Evolutionary conservation across 2,797 vertebrate species (phyloP), one percentile per base, ranked within the genome.

Genomic region (Diplodus sargus): DNA sequence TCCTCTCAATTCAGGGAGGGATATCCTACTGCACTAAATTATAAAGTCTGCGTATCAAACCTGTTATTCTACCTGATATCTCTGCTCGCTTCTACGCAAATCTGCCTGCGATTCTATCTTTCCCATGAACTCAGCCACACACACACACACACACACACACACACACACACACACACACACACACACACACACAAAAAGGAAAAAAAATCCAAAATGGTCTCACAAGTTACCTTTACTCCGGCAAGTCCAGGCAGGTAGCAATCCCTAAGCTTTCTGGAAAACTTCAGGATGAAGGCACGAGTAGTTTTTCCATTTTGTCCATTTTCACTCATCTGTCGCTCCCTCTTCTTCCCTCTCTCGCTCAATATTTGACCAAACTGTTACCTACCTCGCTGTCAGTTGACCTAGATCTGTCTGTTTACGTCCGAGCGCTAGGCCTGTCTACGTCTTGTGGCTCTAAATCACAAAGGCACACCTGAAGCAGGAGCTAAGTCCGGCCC

Each of bases 241-340:
- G 85, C 95, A 91, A 90, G 94, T 89, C 89, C 91, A 85, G 93
- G 88, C 95, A 91, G 88, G 93, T 79, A 90, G 87, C 74, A 67
- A 82, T 76, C 86, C 83, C 81, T 85, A 14, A 93, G 89, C 90
- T 95, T 95, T 93, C 92, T 91, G 91, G 90, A 94, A 90, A 94
- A 64, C 86, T 87, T 93, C 81, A 91, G 65, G 79, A 93, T 76
- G 65, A 89, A 86, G 53, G 67, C 51, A 66, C 58, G 17, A 83
- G 83, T 54, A 34, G 65, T 17, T 22, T 81, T 75, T 83, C 74
- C 73, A 48, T 88, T 57, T 87, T 61, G 57, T 65, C 62, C 88
- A 73, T 71, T 69, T 59, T 63, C 74, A 88, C 64, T 90, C 91
- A 91, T 93, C 69, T 81, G 92, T 62, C 14, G 25, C 16, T 60